These are phyloP conservation scores for Irena cyanogastra DNA, from an alignment of 2,113 vertebrate species.

Conservation along the genomic window DNA sequence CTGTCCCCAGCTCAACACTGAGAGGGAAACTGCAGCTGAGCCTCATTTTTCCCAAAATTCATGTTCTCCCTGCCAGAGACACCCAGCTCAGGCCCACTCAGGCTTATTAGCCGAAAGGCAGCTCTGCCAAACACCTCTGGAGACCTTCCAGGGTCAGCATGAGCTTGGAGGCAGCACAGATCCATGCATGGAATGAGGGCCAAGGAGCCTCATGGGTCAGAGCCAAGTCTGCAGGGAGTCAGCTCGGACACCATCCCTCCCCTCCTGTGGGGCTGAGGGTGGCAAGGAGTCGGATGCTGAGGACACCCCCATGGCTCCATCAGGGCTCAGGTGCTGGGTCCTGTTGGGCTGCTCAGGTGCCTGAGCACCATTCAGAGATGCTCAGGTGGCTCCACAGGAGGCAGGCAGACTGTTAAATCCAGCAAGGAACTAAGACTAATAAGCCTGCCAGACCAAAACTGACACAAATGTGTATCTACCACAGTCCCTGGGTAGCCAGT, in stretches of 20 bases:
- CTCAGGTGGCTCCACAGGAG: background rate
- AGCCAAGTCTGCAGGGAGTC: background rate
- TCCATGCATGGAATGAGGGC: background rate
- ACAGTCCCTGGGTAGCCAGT: background rate
- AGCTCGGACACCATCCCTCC: rapidly evolving
- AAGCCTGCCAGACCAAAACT: background rate
- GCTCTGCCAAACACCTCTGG: background rate
- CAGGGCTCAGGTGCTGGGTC: background rate
- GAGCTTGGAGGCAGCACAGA: background rate
- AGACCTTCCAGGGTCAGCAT: conserved; percentile 10
- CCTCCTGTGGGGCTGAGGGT: rapidly evolving
- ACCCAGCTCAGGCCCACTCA: background rate
- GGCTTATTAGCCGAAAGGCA: background rate
- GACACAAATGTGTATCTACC: background rate
- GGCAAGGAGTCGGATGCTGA: background rate
- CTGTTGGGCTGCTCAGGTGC: background rate
- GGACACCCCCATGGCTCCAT: background rate
- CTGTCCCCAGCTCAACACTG: background rate
- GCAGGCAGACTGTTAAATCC: background rate
- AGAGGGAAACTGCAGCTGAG: background rate
- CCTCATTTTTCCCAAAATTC: background rate
- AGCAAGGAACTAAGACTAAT: background rate
- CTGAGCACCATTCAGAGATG: background rate
- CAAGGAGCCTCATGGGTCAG: background rate
- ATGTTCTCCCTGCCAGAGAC: background rate